Conservation (phyloP, 1,140 invertebrate genomes). For the Musca vetustissima region DNA sequence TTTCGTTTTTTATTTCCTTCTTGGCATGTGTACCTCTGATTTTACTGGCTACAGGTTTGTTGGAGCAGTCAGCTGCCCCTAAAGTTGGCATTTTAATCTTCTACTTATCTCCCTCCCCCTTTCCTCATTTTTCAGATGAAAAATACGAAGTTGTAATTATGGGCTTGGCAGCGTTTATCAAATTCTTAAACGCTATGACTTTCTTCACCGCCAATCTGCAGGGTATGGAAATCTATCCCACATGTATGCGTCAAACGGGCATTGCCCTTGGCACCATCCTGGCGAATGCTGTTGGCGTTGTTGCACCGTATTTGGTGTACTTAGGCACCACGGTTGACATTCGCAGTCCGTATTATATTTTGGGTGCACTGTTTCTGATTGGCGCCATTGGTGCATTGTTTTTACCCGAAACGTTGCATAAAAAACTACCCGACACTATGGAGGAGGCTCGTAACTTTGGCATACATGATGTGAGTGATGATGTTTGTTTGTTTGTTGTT, state of each 20-base stretch:
- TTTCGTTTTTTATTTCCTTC: conserved; percentile 55
- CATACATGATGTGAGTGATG: conserved; percentile 58
- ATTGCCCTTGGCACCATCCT: conserved; percentile 64
- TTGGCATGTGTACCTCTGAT: conserved; percentile 57
- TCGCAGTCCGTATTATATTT: conserved; percentile 61
- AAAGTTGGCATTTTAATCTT: not conserved
- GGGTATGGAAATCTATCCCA: conserved; percentile 70
- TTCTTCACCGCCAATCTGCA: conserved; percentile 67
- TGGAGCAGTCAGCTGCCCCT: no score
- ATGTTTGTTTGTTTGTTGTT: not conserved
- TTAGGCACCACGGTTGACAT: conserved; percentile 58
- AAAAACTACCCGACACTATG: conserved; percentile 70
- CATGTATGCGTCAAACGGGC: conserved; percentile 67
- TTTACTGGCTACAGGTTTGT: conserved; percentile 53
- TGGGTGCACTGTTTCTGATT: conserved; percentile 60
- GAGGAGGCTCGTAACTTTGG: conserved; percentile 72
- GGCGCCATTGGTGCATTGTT: conserved; percentile 63
- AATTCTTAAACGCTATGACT: conserved; percentile 64
- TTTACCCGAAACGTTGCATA: conserved; percentile 71
- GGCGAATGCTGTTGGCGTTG: conserved; percentile 61
- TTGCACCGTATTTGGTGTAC: conserved; percentile 74
- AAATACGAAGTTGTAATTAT: conserved; percentile 53
- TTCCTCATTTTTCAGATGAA: conserved; percentile 33
- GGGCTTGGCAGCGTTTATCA: conserved; percentile 61
- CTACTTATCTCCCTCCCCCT: not conserved